phyloP scores from a whole-genome alignment of 2,888 invertebrate species.

The Acleris emargana region DNA sequence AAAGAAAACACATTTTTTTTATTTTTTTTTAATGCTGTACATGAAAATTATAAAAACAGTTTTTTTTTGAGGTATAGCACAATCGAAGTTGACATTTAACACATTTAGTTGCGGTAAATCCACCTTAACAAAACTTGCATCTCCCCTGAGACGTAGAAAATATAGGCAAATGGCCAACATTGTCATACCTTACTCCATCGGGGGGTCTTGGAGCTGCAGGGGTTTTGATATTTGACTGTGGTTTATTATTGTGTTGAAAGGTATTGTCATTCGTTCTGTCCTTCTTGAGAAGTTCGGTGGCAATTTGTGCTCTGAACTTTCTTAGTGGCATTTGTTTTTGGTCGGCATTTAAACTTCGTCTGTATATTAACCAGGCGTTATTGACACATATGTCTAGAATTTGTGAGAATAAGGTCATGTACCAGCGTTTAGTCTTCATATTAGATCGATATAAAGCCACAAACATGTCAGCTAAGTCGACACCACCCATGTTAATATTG shows the following conservation, averaged over 20 bases:
- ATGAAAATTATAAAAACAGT: background rate
- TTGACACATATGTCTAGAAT: background rate
- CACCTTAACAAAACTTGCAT: background rate
- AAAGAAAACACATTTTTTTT: background rate
- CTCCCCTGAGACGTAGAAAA: background rate
- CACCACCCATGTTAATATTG: background rate
- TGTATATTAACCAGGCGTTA: too few relatives aligned
- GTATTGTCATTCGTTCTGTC: background rate
- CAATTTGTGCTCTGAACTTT: background rate
- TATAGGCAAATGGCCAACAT: background rate
- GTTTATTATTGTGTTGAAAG: background rate
- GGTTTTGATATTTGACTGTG: background rate
- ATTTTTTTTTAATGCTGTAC: background rate
- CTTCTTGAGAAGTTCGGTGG: background rate
- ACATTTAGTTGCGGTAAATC: background rate
- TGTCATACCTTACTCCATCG: background rate
- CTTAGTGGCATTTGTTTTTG: background rate
- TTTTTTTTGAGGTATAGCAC: background rate
- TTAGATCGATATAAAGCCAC: slow-evolving; percentile 1
- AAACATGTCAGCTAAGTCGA: slow-evolving; percentile 4
- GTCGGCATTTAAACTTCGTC: background rate
- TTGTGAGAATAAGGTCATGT: background rate
- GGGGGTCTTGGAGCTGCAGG: background rate
- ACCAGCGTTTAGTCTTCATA: background rate
- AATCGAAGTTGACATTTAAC: background rate